phyloP scores from a whole-genome alignment of 2,113 vertebrate species.

The Oryzias javanicus region DNA sequence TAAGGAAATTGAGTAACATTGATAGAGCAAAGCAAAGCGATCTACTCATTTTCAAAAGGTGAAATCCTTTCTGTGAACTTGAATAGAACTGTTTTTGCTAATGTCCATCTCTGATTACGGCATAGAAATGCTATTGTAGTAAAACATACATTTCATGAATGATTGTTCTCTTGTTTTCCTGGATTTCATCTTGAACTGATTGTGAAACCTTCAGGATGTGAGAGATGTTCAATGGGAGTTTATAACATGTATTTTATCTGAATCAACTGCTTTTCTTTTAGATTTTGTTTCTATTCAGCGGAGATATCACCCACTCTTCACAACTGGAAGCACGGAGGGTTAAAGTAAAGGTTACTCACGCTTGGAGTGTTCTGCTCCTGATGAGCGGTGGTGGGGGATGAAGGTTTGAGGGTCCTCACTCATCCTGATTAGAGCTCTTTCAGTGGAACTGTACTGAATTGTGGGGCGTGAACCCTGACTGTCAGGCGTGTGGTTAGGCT shows the following conservation, averaged over 20 bases:
- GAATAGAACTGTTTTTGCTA: conserved; percentile 14
- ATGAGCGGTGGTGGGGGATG: conserved; percentile 61
- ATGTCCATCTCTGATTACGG: conserved; percentile 20
- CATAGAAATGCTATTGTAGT: conserved; percentile 54
- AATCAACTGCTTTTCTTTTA: conserved; percentile 14
- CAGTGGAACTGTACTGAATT: conserved; percentile 72
- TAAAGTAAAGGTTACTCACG: conserved; percentile 64
- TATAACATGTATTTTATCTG: conserved; percentile 13
- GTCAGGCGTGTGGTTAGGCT: not conserved
- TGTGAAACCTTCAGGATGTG: conserved; percentile 56
- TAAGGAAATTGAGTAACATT: conserved; percentile 9
- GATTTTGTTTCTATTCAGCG: conserved; percentile 11
- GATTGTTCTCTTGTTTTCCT: conserved; percentile 42
- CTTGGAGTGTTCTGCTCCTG: conserved; percentile 64
- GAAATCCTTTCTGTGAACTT: too few species aligned
- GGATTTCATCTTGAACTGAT: conserved; percentile 51
- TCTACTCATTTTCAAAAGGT: too few species aligned
- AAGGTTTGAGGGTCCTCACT: conserved; percentile 64
- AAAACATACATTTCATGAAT: conserved; percentile 46
- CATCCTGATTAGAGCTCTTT: conserved; percentile 55
- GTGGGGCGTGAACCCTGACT: conserved; percentile 24
- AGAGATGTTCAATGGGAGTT: conserved; percentile 15
- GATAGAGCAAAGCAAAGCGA: not conserved
- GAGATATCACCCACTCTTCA: not conserved
- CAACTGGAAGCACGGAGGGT: not conserved